phyloP scores from a whole-genome alignment of 2,113 vertebrate species.

The Galbula dea region DNA sequence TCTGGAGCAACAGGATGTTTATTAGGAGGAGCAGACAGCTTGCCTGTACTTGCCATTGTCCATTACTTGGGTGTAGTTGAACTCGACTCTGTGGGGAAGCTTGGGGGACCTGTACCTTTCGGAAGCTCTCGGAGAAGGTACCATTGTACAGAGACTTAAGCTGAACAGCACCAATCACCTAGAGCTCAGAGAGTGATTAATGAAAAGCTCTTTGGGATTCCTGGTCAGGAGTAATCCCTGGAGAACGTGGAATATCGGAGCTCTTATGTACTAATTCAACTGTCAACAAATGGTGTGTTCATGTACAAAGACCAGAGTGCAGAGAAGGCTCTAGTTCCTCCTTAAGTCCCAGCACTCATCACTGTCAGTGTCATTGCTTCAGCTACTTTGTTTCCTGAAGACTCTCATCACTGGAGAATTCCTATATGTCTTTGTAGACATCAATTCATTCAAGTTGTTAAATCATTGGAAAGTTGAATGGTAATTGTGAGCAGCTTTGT shows the following conservation, averaged over 20 bases:
- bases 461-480: constrained; percentile 5
- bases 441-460: neutral
- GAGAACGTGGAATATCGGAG: neutral
- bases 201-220: neutral
- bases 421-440: neutral
- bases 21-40: neutral
- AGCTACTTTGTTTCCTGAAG: neutral
- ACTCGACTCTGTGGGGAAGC: neutral
- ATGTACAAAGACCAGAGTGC: neutral
- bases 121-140: neutral
- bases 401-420: neutral
- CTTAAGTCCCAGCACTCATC: neutral
- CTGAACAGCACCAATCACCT: neutral
- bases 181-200: neutral
- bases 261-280: rapidly evolving
- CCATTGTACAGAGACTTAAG: neutral
- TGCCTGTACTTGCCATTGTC: neutral
- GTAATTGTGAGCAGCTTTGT: constrained; percentile 11
- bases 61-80: neutral
- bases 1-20: neutral
- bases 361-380: neutral
- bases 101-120: neutral
- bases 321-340: neutral
- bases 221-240: neutral
- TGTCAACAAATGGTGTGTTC: neutral